These are phyloP conservation scores for Coranthus polyacanthus DNA, from an alignment of 2,797 vertebrate species.

Conservation along the genomic window DNA sequence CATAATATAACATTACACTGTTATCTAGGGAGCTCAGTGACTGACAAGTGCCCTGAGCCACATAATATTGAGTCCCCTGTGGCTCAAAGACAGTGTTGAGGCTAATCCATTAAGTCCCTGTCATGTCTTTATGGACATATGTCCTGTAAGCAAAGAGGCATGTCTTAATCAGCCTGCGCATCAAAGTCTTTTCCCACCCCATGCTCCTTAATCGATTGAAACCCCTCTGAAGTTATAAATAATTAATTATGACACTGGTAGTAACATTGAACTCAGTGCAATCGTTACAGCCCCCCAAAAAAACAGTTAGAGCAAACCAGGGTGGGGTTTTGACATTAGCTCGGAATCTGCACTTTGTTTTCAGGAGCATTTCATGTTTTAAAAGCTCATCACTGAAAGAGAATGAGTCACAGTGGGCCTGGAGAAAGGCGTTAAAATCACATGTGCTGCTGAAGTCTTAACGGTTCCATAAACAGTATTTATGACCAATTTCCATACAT, in stretches of 20 bases:
- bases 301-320: conserved; percentile 5
- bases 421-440: background rate
- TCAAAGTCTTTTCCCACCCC: conserved; percentile 12
- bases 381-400: conserved; percentile 4
- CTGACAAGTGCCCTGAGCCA: conserved; percentile 22
- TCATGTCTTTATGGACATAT: conserved; percentile 29
- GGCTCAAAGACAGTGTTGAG: conserved; percentile 17
- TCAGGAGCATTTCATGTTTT: conserved; percentile 34
- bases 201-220: conserved; percentile 38
- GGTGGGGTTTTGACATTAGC: conserved; percentile 8
- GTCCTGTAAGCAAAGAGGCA: conserved; percentile 24
- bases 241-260: conserved; percentile 49
- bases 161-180: conserved; percentile 41
- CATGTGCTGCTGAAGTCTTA: background rate
- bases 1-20: background rate
- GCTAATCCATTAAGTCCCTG: conserved; percentile 28
- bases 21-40: conserved; percentile 21
- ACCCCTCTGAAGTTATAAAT: conserved; percentile 37
- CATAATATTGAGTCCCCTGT: conserved; percentile 16
- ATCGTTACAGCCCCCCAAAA: conserved; percentile 32
- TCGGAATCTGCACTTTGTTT: conserved; percentile 34
- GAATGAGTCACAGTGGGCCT: background rate
- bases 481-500: too few relatives aligned
- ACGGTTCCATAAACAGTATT: background rate
- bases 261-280: conserved; percentile 18